A percentile compares a stretch with the other conserved stretches of the same genome.
Conservation (phyloP, 2,113 vertebrate genomes). For the Oryzias melastigma region DNA sequence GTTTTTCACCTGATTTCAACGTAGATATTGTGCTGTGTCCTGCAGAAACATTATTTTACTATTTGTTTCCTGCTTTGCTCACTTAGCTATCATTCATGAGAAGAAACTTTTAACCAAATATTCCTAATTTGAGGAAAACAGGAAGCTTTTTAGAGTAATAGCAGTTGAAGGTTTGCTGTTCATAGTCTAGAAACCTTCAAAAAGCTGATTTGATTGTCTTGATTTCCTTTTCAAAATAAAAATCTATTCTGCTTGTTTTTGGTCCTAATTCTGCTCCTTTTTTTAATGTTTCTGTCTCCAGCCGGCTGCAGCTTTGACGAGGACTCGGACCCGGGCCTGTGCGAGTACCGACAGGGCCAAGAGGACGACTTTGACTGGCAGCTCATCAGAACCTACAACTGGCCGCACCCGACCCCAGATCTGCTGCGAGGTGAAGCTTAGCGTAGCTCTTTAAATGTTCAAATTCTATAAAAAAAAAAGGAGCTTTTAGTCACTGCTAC, state of each 20-base stretch:
- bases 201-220: too few species aligned
- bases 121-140: too few species aligned
- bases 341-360: slow-evolving; percentile 89
- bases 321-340: slow-evolving; percentile 81
- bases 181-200: too few species aligned
- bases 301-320: slow-evolving; percentile 93
- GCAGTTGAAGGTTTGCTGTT: too few species aligned
- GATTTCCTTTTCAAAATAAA: not conserved
- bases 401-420: slow-evolving; percentile 79
- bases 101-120: too few species aligned
- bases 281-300: slow-evolving; percentile 40
- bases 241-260: not conserved
- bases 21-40: too few species aligned
- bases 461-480: not conserved
- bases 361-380: slow-evolving; percentile 95
- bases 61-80: too few species aligned
- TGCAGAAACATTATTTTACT: too few species aligned
- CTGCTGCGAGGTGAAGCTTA: slow-evolving; percentile 85
- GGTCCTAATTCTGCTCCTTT: not conserved
- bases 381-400: slow-evolving; percentile 81
- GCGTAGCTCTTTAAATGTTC: not conserved
- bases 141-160: too few species aligned
- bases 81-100: too few species aligned
- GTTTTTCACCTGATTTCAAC: too few species aligned
- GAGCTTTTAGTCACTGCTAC: too few species aligned